Evolutionary conservation across 2,888 invertebrate genomes (phyloP).

Genomic region (Drosophila colorata): DNA sequence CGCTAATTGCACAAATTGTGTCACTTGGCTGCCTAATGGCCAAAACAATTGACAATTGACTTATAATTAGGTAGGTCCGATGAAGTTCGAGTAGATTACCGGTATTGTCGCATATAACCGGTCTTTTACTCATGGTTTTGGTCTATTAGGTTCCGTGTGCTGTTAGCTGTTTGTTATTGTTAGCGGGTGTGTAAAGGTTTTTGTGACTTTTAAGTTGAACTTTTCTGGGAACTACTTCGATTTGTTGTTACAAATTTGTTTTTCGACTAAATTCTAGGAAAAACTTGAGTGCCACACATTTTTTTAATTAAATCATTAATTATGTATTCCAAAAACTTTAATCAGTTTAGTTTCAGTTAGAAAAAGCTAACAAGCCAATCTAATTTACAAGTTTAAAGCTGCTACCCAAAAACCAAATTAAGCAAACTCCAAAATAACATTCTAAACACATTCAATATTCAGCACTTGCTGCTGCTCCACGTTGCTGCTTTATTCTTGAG

Average conservation of each 20-base stretch:
- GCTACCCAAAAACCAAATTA: too few relatives aligned
- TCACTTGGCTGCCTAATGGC: slow-evolving; percentile 58
- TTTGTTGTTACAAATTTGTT: neutral
- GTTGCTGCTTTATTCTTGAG: slow-evolving; percentile 1
- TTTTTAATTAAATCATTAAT: neutral
- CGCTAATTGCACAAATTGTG: slow-evolving; percentile 59
- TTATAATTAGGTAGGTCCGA: slow-evolving; percentile 58
- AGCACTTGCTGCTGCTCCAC: neutral
- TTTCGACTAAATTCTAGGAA: neutral
- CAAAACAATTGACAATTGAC: slow-evolving; percentile 59
- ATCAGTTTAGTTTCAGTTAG: neutral
- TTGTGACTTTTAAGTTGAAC: neutral
- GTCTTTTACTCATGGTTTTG: slow-evolving; percentile 11
- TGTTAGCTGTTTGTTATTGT: neutral
- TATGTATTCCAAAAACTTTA: too few relatives aligned
- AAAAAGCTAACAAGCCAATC: neutral
- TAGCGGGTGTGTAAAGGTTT: neutral
- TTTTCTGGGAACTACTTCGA: neutral
- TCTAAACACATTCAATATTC: neutral
- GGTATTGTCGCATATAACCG: slow-evolving; percentile 16
- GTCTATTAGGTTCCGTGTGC: slow-evolving; percentile 18
- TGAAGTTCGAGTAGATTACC: neutral
- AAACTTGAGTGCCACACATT: neutral
- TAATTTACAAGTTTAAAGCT: too few relatives aligned
- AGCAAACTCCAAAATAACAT: neutral